These are phyloP conservation scores for Drosophila persimilis DNA, from an alignment of 1,140 invertebrate species.

Conservation along the genomic window DNA sequence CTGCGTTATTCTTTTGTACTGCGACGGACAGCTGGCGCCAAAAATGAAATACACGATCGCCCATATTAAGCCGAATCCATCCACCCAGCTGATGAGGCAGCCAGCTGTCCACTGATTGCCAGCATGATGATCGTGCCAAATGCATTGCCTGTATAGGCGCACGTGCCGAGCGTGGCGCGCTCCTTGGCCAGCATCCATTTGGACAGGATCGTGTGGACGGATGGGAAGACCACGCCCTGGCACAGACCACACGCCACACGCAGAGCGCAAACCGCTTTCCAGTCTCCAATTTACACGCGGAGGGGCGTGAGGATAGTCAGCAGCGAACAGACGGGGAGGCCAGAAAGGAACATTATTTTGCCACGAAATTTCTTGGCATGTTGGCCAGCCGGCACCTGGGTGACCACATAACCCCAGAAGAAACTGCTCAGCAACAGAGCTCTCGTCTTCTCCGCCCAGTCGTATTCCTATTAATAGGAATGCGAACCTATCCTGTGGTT, in stretches of 20 bases:
- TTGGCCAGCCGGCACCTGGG: conserved; percentile 87
- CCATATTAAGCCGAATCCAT: conserved; percentile 86
- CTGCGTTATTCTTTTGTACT: conserved; percentile 85
- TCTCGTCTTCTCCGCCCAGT: conserved; percentile 84
- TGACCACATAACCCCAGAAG: conserved; percentile 86
- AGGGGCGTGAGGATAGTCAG: conserved; percentile 84
- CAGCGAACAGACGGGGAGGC: conserved; percentile 84
- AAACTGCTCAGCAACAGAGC: conserved; percentile 86
- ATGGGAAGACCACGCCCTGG: conserved; percentile 91
- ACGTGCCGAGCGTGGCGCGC: conserved; percentile 84
- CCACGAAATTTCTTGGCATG: conserved; percentile 87
- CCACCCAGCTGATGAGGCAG: conserved; percentile 87
- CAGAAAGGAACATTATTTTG: conserved; percentile 85
- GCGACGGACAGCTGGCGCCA: conserved; percentile 87
- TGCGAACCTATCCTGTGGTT: no score
- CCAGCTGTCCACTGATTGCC: conserved; percentile 87
- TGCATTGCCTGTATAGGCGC: conserved; percentile 86
- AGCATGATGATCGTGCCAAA: conserved; percentile 90
- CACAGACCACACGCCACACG: no score
- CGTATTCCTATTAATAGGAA: conserved; percentile 84
- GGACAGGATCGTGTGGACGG: conserved; percentile 90
- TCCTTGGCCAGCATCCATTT: conserved; percentile 89
- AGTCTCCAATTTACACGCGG: conserved; percentile 83
- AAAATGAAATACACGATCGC: conserved; percentile 85
- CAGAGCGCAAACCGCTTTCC: no score